Conservation (phyloP, 2,797 vertebrate species). For the Anniella stebbinsi region DNA sequence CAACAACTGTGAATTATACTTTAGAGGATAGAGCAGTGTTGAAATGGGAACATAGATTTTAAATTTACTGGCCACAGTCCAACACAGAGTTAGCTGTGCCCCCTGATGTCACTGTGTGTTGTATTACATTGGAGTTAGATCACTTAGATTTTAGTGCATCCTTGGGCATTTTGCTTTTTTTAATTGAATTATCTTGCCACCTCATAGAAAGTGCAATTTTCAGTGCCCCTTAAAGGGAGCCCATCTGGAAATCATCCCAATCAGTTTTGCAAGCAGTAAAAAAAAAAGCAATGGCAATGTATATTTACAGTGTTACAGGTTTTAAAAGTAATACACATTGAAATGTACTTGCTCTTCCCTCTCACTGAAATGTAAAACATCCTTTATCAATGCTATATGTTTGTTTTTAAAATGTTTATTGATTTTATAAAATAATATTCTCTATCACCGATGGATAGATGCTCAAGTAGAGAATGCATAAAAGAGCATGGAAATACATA, state of each 20-base stretch:
- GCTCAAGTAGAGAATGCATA: neutral
- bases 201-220: neutral
- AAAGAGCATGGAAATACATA: neutral
- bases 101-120: neutral
- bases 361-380: neutral
- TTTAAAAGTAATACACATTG: conserved; percentile 26
- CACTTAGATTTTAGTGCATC: neutral
- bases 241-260: conserved; percentile 4
- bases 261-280: neutral
- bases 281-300: conserved; percentile 53
- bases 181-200: neutral
- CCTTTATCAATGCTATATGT: neutral
- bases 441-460: neutral
- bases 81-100: neutral
- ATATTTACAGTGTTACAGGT: conserved; percentile 37
- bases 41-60: neutral
- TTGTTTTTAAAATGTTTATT: neutral
- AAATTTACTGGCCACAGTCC: neutral
- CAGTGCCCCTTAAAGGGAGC: neutral
- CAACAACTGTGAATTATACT: neutral
- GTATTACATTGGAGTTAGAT: neutral
- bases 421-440: neutral
- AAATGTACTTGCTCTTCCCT: conserved; percentile 37
- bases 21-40: conserved; percentile 13
- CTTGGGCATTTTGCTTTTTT: neutral